phyloP scores from a whole-genome alignment of 2,113 vertebrate genomes.

The Garra rufa region DNA sequence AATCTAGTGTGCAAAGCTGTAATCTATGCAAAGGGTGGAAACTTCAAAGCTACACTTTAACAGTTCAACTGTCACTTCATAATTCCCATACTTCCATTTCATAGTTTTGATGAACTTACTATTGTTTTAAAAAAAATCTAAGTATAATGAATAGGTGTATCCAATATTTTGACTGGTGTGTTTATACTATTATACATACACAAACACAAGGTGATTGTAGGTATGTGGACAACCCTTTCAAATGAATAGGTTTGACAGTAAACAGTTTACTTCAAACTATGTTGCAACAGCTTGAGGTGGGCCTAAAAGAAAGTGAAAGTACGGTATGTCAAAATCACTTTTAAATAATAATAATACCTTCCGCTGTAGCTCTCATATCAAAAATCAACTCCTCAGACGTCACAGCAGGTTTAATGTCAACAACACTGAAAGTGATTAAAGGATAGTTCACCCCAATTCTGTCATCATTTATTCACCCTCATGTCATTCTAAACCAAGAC shows the following conservation, averaged over 20 bases:
- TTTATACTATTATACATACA: background rate
- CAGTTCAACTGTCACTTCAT: background rate
- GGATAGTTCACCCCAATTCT: background rate
- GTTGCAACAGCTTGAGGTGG: background rate
- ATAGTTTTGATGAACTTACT: background rate
- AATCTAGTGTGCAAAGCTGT: background rate
- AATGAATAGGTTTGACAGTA: background rate
- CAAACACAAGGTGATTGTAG: background rate
- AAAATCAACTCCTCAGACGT: background rate
- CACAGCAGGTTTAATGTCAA: background rate
- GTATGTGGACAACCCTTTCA: background rate
- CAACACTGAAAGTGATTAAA: background rate
- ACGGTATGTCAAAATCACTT: background rate
- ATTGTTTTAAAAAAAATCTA: too few relatives aligned
- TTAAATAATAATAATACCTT: background rate
- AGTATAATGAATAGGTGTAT: background rate
- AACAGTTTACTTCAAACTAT: background rate
- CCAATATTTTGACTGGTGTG: background rate
- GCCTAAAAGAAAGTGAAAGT: background rate
- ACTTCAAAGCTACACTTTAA: background rate
- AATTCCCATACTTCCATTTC: background rate
- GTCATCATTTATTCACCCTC: background rate
- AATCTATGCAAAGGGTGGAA: background rate
- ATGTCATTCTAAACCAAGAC: background rate
- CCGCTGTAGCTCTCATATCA: background rate